Evolutionary conservation across 2,888 invertebrate species (phyloP), one percentile per base, ranked within the genome.

Genomic region (Lasioglossum pauxillum): DNA sequence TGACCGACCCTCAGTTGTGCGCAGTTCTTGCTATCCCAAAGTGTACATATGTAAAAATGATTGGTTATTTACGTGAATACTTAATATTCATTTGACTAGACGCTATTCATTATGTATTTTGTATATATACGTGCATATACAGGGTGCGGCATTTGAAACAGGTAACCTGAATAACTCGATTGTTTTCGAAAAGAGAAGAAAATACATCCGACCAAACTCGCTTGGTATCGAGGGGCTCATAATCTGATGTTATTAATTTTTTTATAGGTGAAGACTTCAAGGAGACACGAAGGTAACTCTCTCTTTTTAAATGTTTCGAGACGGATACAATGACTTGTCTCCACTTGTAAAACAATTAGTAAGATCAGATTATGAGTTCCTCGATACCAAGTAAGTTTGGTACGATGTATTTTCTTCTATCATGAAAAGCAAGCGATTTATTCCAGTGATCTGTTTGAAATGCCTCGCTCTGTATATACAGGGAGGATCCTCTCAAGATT

Each of bases 31-130:
- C 41, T 85, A 80, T 83, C 71, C 80, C 23, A 82, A 49, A 81
- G 67, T 85, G 85, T 86, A 90, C 64, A 88, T 90, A 88, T 90
- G 84, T 86, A 88, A 80, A 79, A 87, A 89, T 35, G 35, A 82
- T 84, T 88, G 84, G 82, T 87, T 85, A 84, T 90, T 89, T 90
- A 86, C 77, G 74, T 88, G 85, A 92, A 92, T 92, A 93, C 93
- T 92, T 93, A 92, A 92, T 86, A 92, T 92, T 93, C 91, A 91
- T 92, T 91, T 91, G 91, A 92, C 89, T 92, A 93, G 90, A 91
- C 88, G 87, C 83, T 91, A 86, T 53, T 91, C 87, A 86, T 90
- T 90, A 89, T 86, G 89, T 83, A 88, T 53, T 83, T 72, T 89
- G 81, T 90, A 87, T 87, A 88, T 90, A 89, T 90, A 91, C 89